Conservation (phyloP, 2,113 vertebrate species). For the Shinisaurus crocodilurus region DNA sequence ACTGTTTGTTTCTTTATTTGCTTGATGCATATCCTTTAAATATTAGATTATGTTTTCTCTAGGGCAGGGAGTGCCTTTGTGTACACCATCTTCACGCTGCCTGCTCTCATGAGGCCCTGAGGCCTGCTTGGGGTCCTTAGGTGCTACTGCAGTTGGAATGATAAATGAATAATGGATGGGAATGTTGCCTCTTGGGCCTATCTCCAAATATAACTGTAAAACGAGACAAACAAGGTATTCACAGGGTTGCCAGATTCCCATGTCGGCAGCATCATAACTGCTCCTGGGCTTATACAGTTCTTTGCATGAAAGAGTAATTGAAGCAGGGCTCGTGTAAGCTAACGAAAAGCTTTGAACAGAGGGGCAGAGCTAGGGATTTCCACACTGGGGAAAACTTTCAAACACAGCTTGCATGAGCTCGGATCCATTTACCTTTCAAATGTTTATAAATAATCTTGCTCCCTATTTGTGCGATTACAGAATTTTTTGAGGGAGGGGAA, state of each 20-base stretch:
- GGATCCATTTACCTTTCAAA: constrained; percentile 65
- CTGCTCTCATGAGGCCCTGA: constrained; percentile 7
- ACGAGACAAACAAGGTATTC: constrained; percentile 57
- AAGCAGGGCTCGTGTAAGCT: constrained; percentile 47
- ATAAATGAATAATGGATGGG: not conserved
- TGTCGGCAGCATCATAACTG: constrained; percentile 34
- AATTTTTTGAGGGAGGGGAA: constrained; percentile 39
- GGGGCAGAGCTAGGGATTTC: constrained; percentile 42
- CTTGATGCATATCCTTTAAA: constrained; percentile 18
- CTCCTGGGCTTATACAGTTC: constrained; percentile 40
- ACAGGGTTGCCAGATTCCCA: constrained; percentile 35
- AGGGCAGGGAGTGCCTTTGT: not conserved
- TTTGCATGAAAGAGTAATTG: constrained; percentile 58
- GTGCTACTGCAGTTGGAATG: constrained; percentile 8
- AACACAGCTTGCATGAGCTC: constrained; percentile 52
- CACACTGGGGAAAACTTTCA: constrained; percentile 59
- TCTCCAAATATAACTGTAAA: constrained; percentile 21
- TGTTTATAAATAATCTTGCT: constrained; percentile 74
- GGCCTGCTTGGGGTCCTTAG: constrained; percentile 13
- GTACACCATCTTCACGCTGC: constrained; percentile 9
- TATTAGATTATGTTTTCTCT: constrained; percentile 19
- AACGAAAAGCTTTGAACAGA: constrained; percentile 54
- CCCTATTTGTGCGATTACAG: constrained; percentile 64
- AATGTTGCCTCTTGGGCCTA: constrained; percentile 37
- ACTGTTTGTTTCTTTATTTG: not conserved